Evolutionary conservation across 37 sponge, comb jelly and placozoan genomes (phyloP).

Genomic region (Chondrilla cf. caribensis): DNA sequence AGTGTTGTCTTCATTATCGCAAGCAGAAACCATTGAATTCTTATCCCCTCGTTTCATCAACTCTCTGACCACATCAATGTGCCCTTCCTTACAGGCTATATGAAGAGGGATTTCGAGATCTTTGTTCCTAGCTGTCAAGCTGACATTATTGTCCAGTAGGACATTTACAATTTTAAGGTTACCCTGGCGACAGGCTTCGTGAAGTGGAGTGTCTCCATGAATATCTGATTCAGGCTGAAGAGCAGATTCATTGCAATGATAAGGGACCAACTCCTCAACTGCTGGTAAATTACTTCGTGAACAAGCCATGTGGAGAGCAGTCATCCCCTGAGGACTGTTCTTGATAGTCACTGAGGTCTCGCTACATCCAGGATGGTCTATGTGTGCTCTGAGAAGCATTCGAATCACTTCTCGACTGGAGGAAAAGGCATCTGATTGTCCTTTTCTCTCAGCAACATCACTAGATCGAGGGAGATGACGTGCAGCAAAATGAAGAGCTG

Average conservation of each 20-base stretch:
- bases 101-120: constrained; percentile 69
- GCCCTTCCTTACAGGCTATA: constrained; percentile 69
- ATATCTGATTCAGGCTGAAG: constrained; percentile 36
- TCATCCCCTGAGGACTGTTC: constrained; percentile 69
- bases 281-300: constrained; percentile 61
- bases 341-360: constrained; percentile 29
- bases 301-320: constrained; percentile 82
- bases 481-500: constrained; percentile 84
- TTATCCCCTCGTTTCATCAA: constrained; percentile 31
- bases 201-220: constrained; percentile 72
- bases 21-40: background rate
- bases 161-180: constrained; percentile 55
- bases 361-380: background rate
- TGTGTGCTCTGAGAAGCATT: constrained; percentile 23
- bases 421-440: constrained; percentile 27
- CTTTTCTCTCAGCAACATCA: constrained; percentile 3
- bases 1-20: constrained; percentile 64
- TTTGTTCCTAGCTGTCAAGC: constrained; percentile 12
- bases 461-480: constrained; percentile 52
- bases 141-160: constrained; percentile 39
- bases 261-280: constrained; percentile 45
- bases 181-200: constrained; percentile 72
- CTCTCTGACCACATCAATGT: constrained; percentile 65
- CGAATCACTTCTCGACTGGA: constrained; percentile 31
- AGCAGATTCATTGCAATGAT: constrained; percentile 5